A percentile compares a stretch with the other conserved stretches of the same genome.
Conservation (phyloP, 2,113 vertebrate species). For the Brienomyrus brachyistius region DNA sequence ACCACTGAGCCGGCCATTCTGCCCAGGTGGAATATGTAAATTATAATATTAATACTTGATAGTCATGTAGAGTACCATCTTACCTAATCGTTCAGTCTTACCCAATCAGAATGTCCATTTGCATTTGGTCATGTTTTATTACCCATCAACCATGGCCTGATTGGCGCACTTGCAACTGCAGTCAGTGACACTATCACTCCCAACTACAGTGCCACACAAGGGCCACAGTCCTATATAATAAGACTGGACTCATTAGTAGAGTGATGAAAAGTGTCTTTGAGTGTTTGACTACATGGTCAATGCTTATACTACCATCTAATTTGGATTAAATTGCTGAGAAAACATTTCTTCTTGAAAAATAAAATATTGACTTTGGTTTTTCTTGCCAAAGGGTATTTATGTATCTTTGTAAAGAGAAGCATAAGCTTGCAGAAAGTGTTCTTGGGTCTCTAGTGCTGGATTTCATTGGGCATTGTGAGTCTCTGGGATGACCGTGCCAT, state of each 20-base stretch:
- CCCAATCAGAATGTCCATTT: neutral
- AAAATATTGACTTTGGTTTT: conserved; percentile 12
- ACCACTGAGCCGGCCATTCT: neutral
- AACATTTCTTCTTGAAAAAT: neutral
- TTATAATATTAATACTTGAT: neutral
- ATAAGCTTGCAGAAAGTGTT: neutral
- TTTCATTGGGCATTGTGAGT: neutral
- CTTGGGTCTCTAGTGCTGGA: neutral
- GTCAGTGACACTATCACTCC: neutral
- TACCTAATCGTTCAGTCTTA: neutral
- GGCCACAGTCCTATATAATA: too few species aligned
- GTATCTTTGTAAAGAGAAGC: conserved; percentile 2
- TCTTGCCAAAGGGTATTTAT: conserved; percentile 11
- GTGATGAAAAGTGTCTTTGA: neutral
- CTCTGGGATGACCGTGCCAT: neutral
- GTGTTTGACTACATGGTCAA: neutral
- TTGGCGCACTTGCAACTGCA: neutral
- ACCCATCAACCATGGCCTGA: neutral
- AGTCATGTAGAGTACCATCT: neutral
- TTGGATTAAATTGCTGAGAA: neutral
- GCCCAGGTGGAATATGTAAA: neutral
- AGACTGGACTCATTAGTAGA: neutral
- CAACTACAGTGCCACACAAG: neutral
- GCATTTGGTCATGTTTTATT: neutral
- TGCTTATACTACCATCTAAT: neutral